These are phyloP conservation scores for Dimorphilus gyrociliatus DNA, from an alignment of 2,888 invertebrate genomes.

Conservation along the genomic window DNA sequence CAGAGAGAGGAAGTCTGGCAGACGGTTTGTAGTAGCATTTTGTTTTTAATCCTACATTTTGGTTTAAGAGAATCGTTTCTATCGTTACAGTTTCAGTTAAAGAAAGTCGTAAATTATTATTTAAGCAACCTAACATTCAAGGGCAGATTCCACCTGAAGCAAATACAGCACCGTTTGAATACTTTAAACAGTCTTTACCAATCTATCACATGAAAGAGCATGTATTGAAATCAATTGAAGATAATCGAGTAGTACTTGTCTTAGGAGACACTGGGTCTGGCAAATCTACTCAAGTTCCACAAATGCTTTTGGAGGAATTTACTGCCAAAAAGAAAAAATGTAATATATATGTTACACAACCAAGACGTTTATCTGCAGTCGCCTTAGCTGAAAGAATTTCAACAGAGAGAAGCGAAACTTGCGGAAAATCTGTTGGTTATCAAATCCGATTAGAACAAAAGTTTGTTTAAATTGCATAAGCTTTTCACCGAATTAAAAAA, in stretches of 20 bases:
- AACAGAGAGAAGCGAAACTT: constrained; percentile 61
- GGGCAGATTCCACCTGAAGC: too few relatives aligned
- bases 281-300: constrained; percentile 86
- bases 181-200: constrained; percentile 48
- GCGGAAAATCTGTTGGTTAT: constrained; percentile 66
- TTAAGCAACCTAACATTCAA: too few relatives aligned
- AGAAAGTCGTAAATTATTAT: too few relatives aligned
- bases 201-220: constrained; percentile 50
- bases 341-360: constrained; percentile 80
- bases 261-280: constrained; percentile 69
- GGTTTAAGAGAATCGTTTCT: too few relatives aligned
- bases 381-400: constrained; percentile 77
- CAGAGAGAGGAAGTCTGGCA: constrained; percentile 45
- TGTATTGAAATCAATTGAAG: constrained; percentile 49
- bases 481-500: background rate
- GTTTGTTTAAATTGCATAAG: constrained; percentile 23
- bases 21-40: background rate
- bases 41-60: constrained; percentile 1
- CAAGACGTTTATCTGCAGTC: constrained; percentile 72
- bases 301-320: constrained; percentile 67
- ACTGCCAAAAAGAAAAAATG: constrained; percentile 47
- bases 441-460: constrained; percentile 75
- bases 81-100: too few relatives aligned
- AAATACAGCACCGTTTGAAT: constrained; percentile 11
- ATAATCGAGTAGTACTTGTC: constrained; percentile 50